Evolutionary conservation across 2,113 vertebrate genomes (phyloP), one percentile per base, ranked within the genome.

Genomic region (Calonectris borealis): DNA sequence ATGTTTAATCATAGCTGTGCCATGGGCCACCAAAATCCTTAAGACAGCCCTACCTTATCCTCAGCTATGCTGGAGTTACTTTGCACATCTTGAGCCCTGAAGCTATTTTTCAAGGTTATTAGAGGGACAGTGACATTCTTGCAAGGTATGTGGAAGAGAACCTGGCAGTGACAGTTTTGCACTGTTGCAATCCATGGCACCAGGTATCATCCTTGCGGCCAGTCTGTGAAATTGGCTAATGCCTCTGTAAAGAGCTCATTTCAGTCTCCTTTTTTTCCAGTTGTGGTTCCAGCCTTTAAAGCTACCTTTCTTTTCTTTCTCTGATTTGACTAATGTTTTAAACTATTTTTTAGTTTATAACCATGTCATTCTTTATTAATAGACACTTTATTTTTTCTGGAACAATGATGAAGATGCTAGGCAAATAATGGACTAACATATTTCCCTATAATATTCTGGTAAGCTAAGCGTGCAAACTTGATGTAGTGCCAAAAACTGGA

Each of bases 381-480:
- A 16, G 14, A 13, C 20, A 3, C 9, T 58, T 78, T 58, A 8
- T 31, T 75, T 91, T 61, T 80, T 32, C 72, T 69, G 71, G 25
- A 86, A 29, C 42, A 51, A 1, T 13, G 25, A 44, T 66, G 36
- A 86, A 5, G 52, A 8, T 52, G 11, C 38, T 42, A 69, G n/a
- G 31, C 66, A 76, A 76, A 64, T 32, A 40, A 11, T 44, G 27
- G 36, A 16, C 17, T 54, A 54, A 42, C 5, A 1, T 29, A 38
- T 58, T 64, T 76, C 27, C 26, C 32, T 58, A 7, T 57, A 65
- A 55, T 62, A 71, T 85, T 72, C 32, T n/a, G n/a, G 42, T 60
- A 89, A 85, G 49, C 22, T 38, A 11, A 57, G 42, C n/a, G 86
- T 92, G 61, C 46, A 91, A 90, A 90, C 40, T 38, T 94, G 78